Conservation (phyloP, 1,140 invertebrate species). For the Macrosteles quadrilineatus region DNA sequence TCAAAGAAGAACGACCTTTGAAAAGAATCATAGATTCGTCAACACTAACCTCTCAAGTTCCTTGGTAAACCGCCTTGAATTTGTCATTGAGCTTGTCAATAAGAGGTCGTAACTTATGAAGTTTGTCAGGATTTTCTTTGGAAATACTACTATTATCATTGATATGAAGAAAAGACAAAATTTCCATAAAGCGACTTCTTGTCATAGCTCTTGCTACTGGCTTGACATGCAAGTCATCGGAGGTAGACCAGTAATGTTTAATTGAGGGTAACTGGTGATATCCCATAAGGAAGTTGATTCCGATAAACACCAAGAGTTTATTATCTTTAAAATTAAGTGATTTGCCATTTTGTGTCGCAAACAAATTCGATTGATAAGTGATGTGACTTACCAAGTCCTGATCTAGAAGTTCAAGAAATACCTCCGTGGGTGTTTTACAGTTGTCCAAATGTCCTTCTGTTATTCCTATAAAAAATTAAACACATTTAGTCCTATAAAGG, state of each 20-base stretch:
- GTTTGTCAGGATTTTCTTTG: constrained; percentile 6
- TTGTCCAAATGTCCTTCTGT: neutral
- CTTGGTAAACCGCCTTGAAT: constrained; percentile 28
- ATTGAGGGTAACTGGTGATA: no score
- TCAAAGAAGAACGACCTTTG: constrained; percentile 43
- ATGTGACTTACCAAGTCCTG: no score
- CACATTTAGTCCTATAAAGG: neutral
- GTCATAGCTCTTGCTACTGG: constrained; percentile 25
- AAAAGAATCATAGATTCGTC: constrained; percentile 35
- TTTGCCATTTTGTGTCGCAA: constrained; percentile 8
- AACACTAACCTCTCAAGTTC: constrained; percentile 30
- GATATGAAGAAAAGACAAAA: constrained; percentile 23
- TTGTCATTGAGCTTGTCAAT: constrained; percentile 23
- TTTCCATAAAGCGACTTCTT: constrained; percentile 20
- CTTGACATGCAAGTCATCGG: constrained; percentile 23
- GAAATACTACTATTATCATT: constrained; percentile 3
- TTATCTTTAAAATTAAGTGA: no score
- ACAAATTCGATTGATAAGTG: constrained; percentile 11
- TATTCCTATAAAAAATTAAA: neutral
- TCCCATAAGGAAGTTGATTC: no score
- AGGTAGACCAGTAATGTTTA: no score
- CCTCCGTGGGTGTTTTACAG: neutral
- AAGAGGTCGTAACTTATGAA: constrained; percentile 17
- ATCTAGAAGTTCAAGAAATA: constrained; percentile 14
- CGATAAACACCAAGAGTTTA: no score